Conservation (phyloP, 2,113 vertebrate genomes). For the Naja naja region DNA sequence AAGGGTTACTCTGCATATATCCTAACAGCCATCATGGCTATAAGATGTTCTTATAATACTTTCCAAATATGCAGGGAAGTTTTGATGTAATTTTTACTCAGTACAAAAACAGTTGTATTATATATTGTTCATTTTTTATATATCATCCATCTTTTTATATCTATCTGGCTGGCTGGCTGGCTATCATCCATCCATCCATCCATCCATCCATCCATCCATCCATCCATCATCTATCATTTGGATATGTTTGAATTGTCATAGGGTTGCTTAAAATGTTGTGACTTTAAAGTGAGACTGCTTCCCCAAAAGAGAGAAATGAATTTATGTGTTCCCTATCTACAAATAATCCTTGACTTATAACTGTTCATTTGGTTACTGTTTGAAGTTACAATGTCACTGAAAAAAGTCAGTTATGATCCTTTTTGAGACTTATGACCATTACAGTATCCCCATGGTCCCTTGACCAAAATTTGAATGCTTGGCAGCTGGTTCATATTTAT, state of each 20-base stretch:
- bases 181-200: no score
- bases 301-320: neutral
- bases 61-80: neutral
- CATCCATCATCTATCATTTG: neutral
- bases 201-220: no score
- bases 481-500: neutral
- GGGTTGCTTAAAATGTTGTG: neutral
- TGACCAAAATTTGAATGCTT: neutral
- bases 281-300: neutral
- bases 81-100: neutral
- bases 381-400: no score
- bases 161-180: no score
- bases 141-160: no score
- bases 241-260: neutral
- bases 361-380: neutral
- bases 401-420: neutral
- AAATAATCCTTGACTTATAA: neutral
- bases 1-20: no score
- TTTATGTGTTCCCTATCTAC: neutral
- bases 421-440: neutral
- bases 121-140: neutral
- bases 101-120: neutral
- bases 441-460: neutral
- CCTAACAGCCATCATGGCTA: no score
- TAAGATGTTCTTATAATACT: neutral